Conservation (phyloP, 2,797 vertebrate genomes). For the Gadopsis marmoratus region DNA sequence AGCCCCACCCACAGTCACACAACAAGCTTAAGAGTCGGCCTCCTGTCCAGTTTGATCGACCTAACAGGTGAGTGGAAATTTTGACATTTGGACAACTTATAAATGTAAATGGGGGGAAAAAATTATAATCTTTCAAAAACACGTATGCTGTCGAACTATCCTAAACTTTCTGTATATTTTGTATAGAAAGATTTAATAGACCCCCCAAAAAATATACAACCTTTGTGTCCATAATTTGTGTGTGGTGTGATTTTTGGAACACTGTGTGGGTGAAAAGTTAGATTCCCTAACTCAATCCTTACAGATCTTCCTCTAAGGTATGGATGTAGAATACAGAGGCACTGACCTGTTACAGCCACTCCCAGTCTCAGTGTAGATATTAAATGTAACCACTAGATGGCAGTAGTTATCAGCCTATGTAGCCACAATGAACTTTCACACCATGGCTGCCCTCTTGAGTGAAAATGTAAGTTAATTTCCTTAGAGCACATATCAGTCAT, state of each 20-base stretch:
- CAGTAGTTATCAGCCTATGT: conserved; percentile 24
- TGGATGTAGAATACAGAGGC: not conserved
- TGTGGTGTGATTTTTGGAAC: not conserved
- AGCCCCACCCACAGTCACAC: conserved; percentile 84
- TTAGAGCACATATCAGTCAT: not conserved
- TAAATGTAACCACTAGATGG: conserved; percentile 72
- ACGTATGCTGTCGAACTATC: not conserved
- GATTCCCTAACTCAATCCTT: not conserved
- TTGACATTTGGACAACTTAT: not conserved
- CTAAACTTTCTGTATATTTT: not conserved
- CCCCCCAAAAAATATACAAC: not conserved
- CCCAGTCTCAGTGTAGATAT: conserved; percentile 18
- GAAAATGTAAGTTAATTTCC: not conserved
- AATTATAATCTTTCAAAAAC: not conserved
- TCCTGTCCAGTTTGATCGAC: conserved; percentile 91
- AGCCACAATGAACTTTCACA: not conserved
- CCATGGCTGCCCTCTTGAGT: conserved; percentile 19
- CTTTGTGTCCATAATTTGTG: not conserved
- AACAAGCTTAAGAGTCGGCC: conserved; percentile 85
- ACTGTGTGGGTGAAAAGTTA: not conserved
- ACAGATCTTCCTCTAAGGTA: not conserved
- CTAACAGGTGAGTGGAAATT: conserved; percentile 90
- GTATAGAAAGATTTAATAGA: not conserved
- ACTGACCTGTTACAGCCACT: not conserved
- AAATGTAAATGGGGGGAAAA: not conserved